Evolutionary conservation across 1,140 invertebrate genomes (phyloP).

Genomic region (Drosophila paulistorum): DNA sequence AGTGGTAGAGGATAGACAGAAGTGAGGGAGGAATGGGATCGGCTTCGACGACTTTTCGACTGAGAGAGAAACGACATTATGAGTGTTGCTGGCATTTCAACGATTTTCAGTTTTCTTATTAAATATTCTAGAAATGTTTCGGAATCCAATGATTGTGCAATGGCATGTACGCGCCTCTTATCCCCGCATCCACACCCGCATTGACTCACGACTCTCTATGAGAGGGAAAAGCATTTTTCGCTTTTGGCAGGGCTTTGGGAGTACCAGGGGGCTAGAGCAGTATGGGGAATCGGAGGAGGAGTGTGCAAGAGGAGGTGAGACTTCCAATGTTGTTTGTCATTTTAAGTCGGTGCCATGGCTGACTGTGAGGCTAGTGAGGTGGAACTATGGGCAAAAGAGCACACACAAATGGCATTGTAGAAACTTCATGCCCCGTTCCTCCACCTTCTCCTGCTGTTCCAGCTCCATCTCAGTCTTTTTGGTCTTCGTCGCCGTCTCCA

Average conservation of each 20-base stretch:
- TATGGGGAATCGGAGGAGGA: not conserved
- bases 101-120: slow-evolving; percentile 82
- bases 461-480: not conserved
- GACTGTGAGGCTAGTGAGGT: slow-evolving; percentile 72
- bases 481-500: slow-evolving; percentile 24
- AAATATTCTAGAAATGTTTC: slow-evolving; percentile 82
- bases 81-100: slow-evolving; percentile 81
- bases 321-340: slow-evolving; percentile 78
- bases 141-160: slow-evolving; percentile 81
- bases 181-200: not conserved
- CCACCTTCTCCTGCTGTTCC: not conserved
- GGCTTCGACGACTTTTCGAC: slow-evolving; percentile 12
- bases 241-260: slow-evolving; percentile 39
- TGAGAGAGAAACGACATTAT: slow-evolving; percentile 66
- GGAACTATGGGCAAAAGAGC: slow-evolving; percentile 68
- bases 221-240: slow-evolving; percentile 68
- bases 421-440: slow-evolving; percentile 16
- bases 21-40: slow-evolving; percentile 26
- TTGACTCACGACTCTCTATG: not conserved
- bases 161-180: slow-evolving; percentile 71
- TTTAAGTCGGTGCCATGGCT: slow-evolving; percentile 72
- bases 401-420: slow-evolving; percentile 56
- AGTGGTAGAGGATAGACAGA: slow-evolving; percentile 11
- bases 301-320: slow-evolving; percentile 17
- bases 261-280: not conserved